A percentile compares a stretch with the other conserved stretches of the same genome.
phyloP scores from a whole-genome alignment of 2,888 invertebrate species.

The Melieria crassipennis region DNA sequence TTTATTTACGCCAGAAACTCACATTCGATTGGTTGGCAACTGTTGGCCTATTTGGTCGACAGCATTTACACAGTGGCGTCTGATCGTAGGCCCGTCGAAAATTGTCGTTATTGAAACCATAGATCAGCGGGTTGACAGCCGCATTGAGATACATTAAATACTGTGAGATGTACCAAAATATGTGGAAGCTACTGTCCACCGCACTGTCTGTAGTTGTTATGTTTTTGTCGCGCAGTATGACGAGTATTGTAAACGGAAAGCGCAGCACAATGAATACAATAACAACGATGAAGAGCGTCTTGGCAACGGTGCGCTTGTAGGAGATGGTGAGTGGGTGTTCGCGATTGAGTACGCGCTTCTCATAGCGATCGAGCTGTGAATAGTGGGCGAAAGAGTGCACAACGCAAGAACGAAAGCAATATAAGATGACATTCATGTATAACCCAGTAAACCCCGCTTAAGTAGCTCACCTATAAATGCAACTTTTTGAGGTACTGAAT shows the following conservation, averaged over 20 bases:
- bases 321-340: conserved; percentile 72
- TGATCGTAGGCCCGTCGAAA: conserved; percentile 74
- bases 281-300: conserved; percentile 76
- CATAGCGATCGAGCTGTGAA: conserved; percentile 72
- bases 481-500: too few relatives aligned
- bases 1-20: neutral
- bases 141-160: conserved; percentile 77
- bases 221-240: conserved; percentile 70
- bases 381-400: neutral
- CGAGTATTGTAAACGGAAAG: conserved; percentile 77
- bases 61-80: conserved; percentile 66
- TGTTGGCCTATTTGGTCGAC: conserved; percentile 23
- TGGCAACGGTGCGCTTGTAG: conserved; percentile 75
- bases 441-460: too few relatives aligned
- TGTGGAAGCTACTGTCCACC: conserved; percentile 68
- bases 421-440: neutral
- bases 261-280: conserved; percentile 75
- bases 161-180: conserved; percentile 75
- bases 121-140: conserved; percentile 80
- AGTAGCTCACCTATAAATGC: too few relatives aligned
- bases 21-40: neutral
- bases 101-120: conserved; percentile 78
- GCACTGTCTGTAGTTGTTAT: conserved; percentile 43
- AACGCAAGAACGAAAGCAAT: neutral
- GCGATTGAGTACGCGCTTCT: conserved; percentile 71